Evolutionary conservation across 2,888 invertebrate species (phyloP).

Genomic region (Tenthredo mesomela): DNA sequence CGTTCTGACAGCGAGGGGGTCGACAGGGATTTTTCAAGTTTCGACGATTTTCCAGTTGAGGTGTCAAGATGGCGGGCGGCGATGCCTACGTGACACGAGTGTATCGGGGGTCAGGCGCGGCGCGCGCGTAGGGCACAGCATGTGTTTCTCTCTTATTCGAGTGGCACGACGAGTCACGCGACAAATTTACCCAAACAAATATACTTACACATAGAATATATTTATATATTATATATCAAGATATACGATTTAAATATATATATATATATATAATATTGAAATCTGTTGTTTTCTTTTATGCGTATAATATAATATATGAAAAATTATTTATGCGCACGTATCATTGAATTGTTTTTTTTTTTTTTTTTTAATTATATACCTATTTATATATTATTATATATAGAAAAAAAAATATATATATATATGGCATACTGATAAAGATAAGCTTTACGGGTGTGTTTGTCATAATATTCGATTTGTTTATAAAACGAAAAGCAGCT

Average conservation of each 20-base stretch:
- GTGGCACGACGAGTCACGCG: conserved; percentile 30
- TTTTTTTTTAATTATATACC: no score
- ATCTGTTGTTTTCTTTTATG: background rate
- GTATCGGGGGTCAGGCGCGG: conserved; percentile 54
- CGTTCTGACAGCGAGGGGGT: background rate
- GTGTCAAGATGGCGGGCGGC: conserved; percentile 55
- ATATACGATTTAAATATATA: no score
- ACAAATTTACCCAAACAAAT: conserved; percentile 42
- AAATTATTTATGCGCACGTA: background rate
- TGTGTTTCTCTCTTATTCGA: conserved; percentile 37
- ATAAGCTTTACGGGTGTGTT: background rate
- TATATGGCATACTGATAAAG: background rate
- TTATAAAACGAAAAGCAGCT: conserved; percentile 5
- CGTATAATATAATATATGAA: background rate
- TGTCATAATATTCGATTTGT: conserved; percentile 10
- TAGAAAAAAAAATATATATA: background rate
- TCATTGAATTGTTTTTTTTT: no score
- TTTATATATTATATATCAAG: background rate
- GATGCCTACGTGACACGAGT: conserved; percentile 55
- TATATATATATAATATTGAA: no score
- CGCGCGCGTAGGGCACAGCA: conserved; percentile 53
- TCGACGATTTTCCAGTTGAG: conserved; percentile 54
- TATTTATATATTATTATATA: no score
- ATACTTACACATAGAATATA: background rate
- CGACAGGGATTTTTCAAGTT: conserved; percentile 49